phyloP scores from a whole-genome alignment of 2,888 invertebrate species.

The Dysmachus trigonus region DNA sequence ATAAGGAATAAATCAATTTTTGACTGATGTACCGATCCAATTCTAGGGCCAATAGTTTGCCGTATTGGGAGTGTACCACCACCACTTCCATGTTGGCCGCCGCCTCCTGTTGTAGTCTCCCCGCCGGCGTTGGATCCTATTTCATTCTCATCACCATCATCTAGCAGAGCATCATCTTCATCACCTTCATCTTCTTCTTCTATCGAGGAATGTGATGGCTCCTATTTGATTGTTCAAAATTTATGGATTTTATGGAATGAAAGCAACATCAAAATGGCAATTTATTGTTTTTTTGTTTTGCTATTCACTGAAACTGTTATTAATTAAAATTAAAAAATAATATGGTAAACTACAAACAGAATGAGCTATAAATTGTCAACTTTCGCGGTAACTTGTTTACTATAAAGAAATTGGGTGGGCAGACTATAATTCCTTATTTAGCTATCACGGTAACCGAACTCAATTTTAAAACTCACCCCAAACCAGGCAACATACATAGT shows the following conservation, averaged over 20 bases:
- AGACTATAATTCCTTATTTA: not conserved
- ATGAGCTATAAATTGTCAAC: not conserved
- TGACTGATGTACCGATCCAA: constrained; percentile 53
- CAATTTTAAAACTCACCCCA: constrained; percentile 51
- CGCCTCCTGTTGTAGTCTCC: constrained; percentile 40
- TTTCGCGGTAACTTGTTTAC: not conserved
- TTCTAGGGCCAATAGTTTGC: constrained; percentile 53
- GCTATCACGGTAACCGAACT: not conserved
- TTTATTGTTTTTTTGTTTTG: not conserved
- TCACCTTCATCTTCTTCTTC: constrained; percentile 57
- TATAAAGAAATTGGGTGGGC: not conserved
- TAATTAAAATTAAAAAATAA: not conserved
- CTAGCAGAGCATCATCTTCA: constrained; percentile 48
- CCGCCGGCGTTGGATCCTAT: constrained; percentile 51
- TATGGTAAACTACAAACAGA: not conserved
- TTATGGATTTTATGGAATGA: not conserved
- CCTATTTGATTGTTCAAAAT: constrained; percentile 55
- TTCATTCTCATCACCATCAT: constrained; percentile 51
- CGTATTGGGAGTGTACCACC: constrained; percentile 55
- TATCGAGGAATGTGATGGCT: constrained; percentile 65
- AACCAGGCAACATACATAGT: constrained; percentile 55
- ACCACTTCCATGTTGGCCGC: constrained; percentile 43
- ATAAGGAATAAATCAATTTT: constrained; percentile 26
- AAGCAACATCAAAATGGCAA: not conserved
- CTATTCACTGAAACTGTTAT: constrained; percentile 5